phyloP scores from a whole-genome alignment of 2,888 invertebrate species.

The Myathropa florea region DNA sequence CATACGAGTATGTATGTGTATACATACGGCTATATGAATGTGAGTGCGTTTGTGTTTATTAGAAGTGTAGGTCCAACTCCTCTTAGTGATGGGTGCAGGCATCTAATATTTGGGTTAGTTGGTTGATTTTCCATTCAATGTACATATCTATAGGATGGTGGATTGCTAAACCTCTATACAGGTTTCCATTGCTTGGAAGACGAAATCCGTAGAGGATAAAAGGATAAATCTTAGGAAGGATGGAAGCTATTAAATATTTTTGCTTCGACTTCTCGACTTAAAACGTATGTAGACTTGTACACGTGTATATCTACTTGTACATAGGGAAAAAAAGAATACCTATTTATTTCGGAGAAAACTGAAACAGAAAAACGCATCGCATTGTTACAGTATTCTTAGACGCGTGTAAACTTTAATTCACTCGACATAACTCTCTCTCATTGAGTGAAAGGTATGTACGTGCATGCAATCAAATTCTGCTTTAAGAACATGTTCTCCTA shows the following conservation, averaged over 20 bases:
- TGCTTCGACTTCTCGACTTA: conserved; percentile 16
- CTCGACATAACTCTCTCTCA: no score
- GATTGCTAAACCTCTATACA: neutral
- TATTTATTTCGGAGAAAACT: neutral
- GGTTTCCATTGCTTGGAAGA: conserved; percentile 20
- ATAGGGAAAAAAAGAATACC: neutral
- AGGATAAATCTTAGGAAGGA: conserved; percentile 18
- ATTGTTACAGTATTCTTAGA: neutral
- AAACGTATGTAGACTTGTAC: neutral
- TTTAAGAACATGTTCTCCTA: no score
- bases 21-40: neutral
- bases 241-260: conserved; percentile 43
- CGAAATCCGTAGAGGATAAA: conserved; percentile 25
- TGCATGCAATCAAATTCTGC: no score
- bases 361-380: no score
- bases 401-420: neutral
- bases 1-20: neutral
- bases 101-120: conserved; percentile 61
- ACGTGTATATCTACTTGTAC: no score
- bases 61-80: neutral
- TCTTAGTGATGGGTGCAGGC: conserved; percentile 40
- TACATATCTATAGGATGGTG: neutral
- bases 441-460: no score
- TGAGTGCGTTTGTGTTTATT: neutral
- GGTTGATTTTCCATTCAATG: conserved; percentile 23